Percentiles rank a stretch among this genome's conserved stretches.
phyloP scores from a whole-genome alignment of 2,888 invertebrate genomes.

The Papilio gigon region DNA sequence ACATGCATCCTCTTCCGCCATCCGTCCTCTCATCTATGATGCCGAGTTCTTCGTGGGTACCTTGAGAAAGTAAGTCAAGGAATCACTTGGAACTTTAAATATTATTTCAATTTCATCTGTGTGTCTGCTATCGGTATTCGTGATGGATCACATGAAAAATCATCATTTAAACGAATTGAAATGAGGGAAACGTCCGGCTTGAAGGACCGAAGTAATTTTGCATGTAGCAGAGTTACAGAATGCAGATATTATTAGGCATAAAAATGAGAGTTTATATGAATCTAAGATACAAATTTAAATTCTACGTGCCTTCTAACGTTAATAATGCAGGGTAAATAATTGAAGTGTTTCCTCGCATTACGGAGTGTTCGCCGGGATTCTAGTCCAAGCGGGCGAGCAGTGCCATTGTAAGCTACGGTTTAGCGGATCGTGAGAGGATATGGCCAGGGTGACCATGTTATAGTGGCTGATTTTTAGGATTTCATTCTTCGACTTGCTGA shows the following conservation, averaged over 20 bases:
- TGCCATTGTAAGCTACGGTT: slow-evolving; percentile 65
- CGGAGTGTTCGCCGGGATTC: slow-evolving; percentile 48
- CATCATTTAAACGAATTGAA: too few relatives aligned
- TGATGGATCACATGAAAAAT: too few relatives aligned
- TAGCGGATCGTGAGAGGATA: slow-evolving; percentile 72
- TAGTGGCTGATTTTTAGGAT: slow-evolving; percentile 20
- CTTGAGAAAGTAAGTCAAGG: slow-evolving; percentile 37
- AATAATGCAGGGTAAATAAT: slow-evolving; percentile 43
- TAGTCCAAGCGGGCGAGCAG: slow-evolving; percentile 56
- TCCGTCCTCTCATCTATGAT: slow-evolving; percentile 6
- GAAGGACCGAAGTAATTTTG: background rate
- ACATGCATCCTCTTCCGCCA: slow-evolving; percentile 8
- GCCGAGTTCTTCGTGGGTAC: slow-evolving; percentile 20
- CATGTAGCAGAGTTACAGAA: background rate
- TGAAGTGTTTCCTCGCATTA: slow-evolving; percentile 41
- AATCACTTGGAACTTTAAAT: background rate
- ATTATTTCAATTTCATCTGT: background rate
- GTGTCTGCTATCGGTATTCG: background rate
- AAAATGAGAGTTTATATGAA: background rate
- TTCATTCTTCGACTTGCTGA: background rate
- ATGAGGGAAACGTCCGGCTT: background rate
- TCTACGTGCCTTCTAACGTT: background rate
- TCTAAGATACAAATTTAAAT: background rate
- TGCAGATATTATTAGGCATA: background rate
- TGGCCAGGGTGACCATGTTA: slow-evolving; percentile 52